A percentile compares a stretch with the other conserved stretches of the same genome.
phyloP scores from a whole-genome alignment of 2,888 invertebrate species.

The Eupeodes luniger region DNA sequence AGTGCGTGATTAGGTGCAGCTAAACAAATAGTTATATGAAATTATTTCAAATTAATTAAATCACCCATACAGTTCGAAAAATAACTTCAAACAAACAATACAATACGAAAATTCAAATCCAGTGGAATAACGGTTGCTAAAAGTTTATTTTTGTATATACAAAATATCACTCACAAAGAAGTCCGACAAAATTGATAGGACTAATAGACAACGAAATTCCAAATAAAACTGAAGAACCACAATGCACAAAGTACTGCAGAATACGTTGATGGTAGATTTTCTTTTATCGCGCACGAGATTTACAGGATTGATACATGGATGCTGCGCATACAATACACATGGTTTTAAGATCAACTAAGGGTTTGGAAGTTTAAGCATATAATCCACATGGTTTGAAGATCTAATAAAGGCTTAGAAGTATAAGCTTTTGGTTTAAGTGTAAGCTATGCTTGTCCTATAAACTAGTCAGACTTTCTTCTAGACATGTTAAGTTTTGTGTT shows the following conservation, averaged over 20 bases:
- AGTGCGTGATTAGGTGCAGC: slow-evolving; percentile 35
- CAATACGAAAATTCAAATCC: slow-evolving; percentile 57
- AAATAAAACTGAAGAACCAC: slow-evolving; percentile 55
- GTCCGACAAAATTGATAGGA: slow-evolving; percentile 26
- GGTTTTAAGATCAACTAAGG: slow-evolving; percentile 43
- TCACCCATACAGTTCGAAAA: background rate
- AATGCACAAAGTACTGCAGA: slow-evolving; percentile 42
- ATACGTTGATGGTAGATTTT: slow-evolving; percentile 31
- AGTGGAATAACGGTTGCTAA: slow-evolving; percentile 63
- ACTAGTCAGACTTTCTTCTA: background rate
- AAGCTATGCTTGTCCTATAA: background rate
- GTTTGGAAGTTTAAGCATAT: slow-evolving; percentile 30
- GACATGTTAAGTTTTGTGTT: background rate
- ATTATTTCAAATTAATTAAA: slow-evolving; percentile 5
- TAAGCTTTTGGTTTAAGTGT: too few species aligned
- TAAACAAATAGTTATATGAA: background rate
- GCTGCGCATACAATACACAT: slow-evolving; percentile 68
- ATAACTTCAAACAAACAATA: background rate
- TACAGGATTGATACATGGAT: slow-evolving; percentile 35
- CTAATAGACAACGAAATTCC: slow-evolving; percentile 53
- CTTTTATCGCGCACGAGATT: slow-evolving; percentile 53
- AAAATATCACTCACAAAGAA: slow-evolving; percentile 23
- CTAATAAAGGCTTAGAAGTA: slow-evolving; percentile 10
- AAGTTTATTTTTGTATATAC: background rate
- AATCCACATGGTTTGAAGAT: slow-evolving; percentile 58